Evolutionary conservation across 2,888 invertebrate species (phyloP), one percentile per base, ranked within the genome.

Genomic region (Dasypogon diadema): DNA sequence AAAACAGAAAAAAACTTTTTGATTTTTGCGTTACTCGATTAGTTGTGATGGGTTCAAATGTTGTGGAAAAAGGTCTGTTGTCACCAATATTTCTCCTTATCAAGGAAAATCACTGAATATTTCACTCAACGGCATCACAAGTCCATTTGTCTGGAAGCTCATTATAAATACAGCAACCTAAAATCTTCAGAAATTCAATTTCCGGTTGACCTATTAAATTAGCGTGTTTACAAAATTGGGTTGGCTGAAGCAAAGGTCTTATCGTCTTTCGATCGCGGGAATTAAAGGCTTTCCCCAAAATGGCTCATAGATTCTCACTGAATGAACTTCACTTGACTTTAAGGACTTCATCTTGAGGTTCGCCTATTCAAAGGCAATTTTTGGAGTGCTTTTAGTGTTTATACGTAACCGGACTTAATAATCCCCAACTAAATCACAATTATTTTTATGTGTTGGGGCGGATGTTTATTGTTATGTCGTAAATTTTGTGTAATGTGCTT

Each of bases 151-250:
- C 12, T 42, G 60, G 12, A 21, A 51, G 18, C 21, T 37, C 34
- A 60, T 60, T 60, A 60, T 18, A 60, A 60, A 60, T 60, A 60
- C 60, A 34, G 10, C 37, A 60, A 18, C 18, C 37, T 16, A 60
- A 30, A 58, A 37, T 37, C 37, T 37, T 37, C 18, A 37, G 60
- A 60, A 60, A 60, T 60, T 60, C 60, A 60, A 60, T 60, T 60
- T 60, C 60, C 60, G 60, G 60, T 37, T 60, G 60, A 60, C 60
- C 60, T 60, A 60, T 37, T 60, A 34, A 60, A 60, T 60, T 37
- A 37, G 37, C 60, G 60, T 60, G 60, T 60, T 60, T 37, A 60
- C 16, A 60, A 37, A 60, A 60, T 37, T 60, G 37, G 42, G 37
- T 18, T 16, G 60, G 21, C 60, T 60, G 37, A 14, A 60, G 42